Percentiles rank a stretch among this genome's conserved stretches.
Evolutionary conservation across 2,797 vertebrate species (phyloP).

Genomic region (Pristis pectinata): DNA sequence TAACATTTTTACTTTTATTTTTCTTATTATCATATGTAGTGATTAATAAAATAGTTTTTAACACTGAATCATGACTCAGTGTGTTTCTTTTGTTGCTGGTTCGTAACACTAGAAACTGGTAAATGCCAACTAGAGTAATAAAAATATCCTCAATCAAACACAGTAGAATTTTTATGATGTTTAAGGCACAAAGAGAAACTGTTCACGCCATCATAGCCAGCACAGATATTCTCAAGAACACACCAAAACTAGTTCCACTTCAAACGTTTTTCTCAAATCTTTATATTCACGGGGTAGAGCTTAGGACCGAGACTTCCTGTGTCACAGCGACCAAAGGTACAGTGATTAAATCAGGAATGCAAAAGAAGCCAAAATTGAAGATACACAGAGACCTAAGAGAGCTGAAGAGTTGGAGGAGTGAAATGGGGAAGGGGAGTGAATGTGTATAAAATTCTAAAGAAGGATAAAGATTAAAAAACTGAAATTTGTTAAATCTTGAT

Average conservation of each 20-base stretch:
- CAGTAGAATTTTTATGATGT: too few relatives aligned
- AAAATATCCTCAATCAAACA: background rate
- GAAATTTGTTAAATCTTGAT: background rate
- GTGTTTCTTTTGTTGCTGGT: too few relatives aligned
- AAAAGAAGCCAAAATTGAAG: background rate
- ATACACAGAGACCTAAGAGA: background rate
- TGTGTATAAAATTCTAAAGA: background rate
- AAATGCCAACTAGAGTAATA: background rate
- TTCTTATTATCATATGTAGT: too few relatives aligned
- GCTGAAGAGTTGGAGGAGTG: background rate
- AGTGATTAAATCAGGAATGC: background rate
- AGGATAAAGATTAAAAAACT: background rate
- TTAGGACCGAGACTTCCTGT: background rate
- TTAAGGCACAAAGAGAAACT: too few relatives aligned
- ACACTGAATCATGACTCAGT: too few relatives aligned
- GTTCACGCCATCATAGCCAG: too few relatives aligned
- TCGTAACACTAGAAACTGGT: background rate
- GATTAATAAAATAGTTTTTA: too few relatives aligned
- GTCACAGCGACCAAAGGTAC: background rate
- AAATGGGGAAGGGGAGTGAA: background rate
- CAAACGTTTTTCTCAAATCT: background rate
- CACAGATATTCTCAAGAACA: too few relatives aligned
- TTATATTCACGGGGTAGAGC: background rate
- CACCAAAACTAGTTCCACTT: background rate
- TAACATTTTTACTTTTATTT: too few relatives aligned